Evolutionary conservation across 2,888 invertebrate species (phyloP), one percentile per base, ranked within the genome.

Genomic region (Ephialtes manifestator): DNA sequence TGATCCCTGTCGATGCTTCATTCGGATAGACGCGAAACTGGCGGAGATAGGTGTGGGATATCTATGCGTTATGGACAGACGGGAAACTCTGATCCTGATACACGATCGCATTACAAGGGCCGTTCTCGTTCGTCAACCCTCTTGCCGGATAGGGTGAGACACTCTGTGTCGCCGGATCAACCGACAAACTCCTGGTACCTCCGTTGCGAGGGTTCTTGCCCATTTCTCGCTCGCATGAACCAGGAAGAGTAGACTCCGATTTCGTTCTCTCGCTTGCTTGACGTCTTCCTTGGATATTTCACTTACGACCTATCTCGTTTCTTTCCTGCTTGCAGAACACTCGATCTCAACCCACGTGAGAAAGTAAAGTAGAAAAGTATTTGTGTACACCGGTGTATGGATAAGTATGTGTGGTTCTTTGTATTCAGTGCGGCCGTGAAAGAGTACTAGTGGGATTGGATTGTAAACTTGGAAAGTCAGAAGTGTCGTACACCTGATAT

Each of bases 1-100:
- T 90, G 89, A 90, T 91, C 91, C 89, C 65, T 71, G 75, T 85
- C 89, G 90, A 91, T 91, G 88, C 88, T 89, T 90, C 91, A 89
- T 91, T 90, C 88, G 81, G 91, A 91, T 90, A 89, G 88, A 88
- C 88, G 46, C 46, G 58, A 18, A 3, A 87, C 43, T 24, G 51
- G n/a, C 13, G 60, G 31, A 13, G 71, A 79, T 63, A 58, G 24
- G 13, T 60, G n/a, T 24, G 51, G 46, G 20, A 53, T 76, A 82
- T 79, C 51, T 60, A 28, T 15, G 76, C 79, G 79, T 81, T 74
- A 84, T 80, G 82, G 77, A 77, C 83, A 63, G 48, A 77, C 53
- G 48, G 46, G 39, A 63, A 78, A 31, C 39, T 78, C 70, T 71
- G 68, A 80, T 76, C 65, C 79, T 67, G 72, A 87, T 71, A 80